Percentiles rank a stretch among this genome's conserved stretches.
Conservation (phyloP, 2,797 vertebrate species). For the Peromyscus melanophrys region DNA sequence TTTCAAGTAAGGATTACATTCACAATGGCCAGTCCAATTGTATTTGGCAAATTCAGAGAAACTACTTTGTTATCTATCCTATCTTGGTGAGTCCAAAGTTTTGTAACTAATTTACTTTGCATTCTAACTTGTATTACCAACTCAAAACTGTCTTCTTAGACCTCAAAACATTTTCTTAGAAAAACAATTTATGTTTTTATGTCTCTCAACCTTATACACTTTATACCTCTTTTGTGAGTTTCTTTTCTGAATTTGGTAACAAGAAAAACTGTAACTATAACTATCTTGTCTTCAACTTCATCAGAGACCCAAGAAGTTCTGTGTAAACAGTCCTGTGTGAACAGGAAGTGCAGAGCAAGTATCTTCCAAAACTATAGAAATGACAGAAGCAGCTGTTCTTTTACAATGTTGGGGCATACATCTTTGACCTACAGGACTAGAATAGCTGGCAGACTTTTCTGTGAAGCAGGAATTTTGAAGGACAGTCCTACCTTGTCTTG, state of each 20-base stretch:
- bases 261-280: background rate
- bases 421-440: background rate
- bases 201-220: background rate
- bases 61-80: background rate
- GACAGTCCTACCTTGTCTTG: background rate
- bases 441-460: background rate
- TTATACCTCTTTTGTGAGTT: background rate
- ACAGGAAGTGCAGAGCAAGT: background rate
- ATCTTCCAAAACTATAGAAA: background rate
- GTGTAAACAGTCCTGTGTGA: background rate
- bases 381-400: background rate
- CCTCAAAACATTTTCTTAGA: background rate
- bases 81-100: background rate
- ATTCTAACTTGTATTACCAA: background rate
- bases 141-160: background rate
- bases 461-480: background rate
- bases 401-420: background rate
- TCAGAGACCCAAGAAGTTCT: background rate
- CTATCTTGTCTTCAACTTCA: background rate
- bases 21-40: background rate
- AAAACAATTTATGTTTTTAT: background rate
- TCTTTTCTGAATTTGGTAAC: background rate
- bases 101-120: background rate
- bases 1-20: background rate
- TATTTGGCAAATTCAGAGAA: background rate